Conservation (phyloP, 2,888 invertebrate genomes). For the Drosophila barbarae region DNA sequence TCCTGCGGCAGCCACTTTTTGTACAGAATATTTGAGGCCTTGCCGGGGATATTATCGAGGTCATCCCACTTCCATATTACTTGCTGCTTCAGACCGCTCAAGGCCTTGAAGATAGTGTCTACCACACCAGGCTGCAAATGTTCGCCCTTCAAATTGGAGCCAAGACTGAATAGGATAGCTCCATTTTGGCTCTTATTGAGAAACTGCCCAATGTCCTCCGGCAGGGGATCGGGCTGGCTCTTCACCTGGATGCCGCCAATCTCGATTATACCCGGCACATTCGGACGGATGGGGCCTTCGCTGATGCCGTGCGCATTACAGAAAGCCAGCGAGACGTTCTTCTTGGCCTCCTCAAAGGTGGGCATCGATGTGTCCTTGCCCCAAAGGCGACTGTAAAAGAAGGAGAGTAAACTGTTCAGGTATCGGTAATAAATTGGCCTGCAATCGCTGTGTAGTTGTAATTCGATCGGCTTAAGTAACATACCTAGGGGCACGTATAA, state of each 20-base stretch:
- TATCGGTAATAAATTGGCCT: not conserved
- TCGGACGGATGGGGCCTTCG: constrained; percentile 71
- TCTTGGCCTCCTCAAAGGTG: constrained; percentile 60
- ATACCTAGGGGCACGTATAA: not conserved
- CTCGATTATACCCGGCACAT: constrained; percentile 72
- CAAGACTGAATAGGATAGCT: constrained; percentile 79
- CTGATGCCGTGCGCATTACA: constrained; percentile 69
- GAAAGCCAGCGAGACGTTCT: constrained; percentile 73
- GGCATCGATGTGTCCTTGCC: constrained; percentile 54
- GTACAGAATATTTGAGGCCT: constrained; percentile 82
- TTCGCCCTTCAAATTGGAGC: constrained; percentile 75
- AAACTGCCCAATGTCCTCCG: constrained; percentile 65
- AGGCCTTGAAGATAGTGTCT: constrained; percentile 81
- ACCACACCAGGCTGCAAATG: constrained; percentile 80
- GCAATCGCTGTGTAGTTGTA: not conserved
- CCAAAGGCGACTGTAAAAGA: constrained; percentile 10
- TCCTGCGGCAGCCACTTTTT: constrained; percentile 85
- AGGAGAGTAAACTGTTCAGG: not conserved
- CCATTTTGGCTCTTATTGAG: constrained; percentile 74
- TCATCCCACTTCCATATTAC: constrained; percentile 86
- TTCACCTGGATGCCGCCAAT: constrained; percentile 78
- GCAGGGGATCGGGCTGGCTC: constrained; percentile 68
- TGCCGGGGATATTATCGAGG: constrained; percentile 80
- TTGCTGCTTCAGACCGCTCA: constrained; percentile 82
- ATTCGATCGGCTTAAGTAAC: not conserved